Evolutionary conservation across 2,888 invertebrate species (phyloP), one percentile per base, ranked within the genome.

Genomic region (Drosophila paramelanica): DNA sequence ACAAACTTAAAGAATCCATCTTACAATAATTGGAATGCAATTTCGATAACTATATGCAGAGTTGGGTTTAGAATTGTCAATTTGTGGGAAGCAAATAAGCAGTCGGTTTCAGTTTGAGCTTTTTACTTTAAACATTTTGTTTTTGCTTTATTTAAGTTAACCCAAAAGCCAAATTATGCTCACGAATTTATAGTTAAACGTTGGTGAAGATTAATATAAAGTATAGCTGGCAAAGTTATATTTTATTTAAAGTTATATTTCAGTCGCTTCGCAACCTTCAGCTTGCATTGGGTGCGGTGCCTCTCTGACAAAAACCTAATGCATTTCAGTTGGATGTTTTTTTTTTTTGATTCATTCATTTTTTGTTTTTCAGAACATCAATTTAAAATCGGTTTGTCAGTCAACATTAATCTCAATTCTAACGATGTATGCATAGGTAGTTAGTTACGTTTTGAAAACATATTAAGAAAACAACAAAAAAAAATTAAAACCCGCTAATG

Each of bases 401-500:
- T 38, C 17, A 17, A 39, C 27, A 46, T 47, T 47, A 27, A 47
- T 41, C 41, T 49, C 39, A 20, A 47, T 47, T 20, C 42, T 20
- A 27, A 8, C n/a, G 45, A 39, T 38, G 38, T 17, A 50, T 43
- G 33, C 14, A 41, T 25, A 33, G 47, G 4, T 27, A 13, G 27
- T 61, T 45, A 17, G 45, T 14, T 39, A 13, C 25, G 13, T 59
- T 31, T 10, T 13, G 1, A 14, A 60, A 43, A 49, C n/a, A 27
- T 17, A 23, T 14, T 14, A 14, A 33, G 25, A 17, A 27, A 43
- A 36, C 13, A 50, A 17, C 46, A 17, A 14, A 10, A 14, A 10
- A 25, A 13, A 25, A 27, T 17, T 11, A 49, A 31, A 38, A 39
- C 10, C 2, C 45, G 38, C 61, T 67, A 72, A 73, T 73, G 46